Evolutionary conservation across 2,113 vertebrate species (phyloP).

Genomic region (Promerops cafer): DNA sequence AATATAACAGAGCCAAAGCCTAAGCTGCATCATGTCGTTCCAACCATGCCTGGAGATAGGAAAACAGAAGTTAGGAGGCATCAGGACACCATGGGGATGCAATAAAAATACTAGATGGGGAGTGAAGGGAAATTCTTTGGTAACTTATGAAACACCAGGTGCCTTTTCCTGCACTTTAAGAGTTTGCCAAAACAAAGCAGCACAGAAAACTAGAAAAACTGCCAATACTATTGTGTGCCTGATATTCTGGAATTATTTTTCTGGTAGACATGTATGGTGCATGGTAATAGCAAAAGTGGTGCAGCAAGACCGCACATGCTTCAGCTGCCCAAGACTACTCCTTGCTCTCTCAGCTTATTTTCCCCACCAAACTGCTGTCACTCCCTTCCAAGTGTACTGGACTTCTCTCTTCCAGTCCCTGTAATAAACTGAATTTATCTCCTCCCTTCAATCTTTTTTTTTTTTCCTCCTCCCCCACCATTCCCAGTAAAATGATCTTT

Average conservation of each 20-base stretch:
- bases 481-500: slow-evolving; percentile 10
- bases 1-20: background rate
- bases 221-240: background rate
- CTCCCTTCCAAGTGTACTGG: background rate
- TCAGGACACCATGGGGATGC: background rate
- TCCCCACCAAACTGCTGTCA: background rate
- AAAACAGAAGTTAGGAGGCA: background rate
- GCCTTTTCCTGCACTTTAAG: background rate
- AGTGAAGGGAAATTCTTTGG: background rate
- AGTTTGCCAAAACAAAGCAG: background rate
- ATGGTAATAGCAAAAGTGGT: background rate
- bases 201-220: background rate
- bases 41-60: background rate
- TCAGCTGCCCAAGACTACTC: background rate
- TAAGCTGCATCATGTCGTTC: background rate
- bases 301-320: background rate
- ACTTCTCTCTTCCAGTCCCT: background rate
- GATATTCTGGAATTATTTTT: background rate
- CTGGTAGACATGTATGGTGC: background rate
- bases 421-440: background rate
- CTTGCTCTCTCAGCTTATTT: background rate
- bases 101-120: background rate
- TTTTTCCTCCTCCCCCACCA: background rate
- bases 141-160: slow-evolving; percentile 13
- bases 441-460: background rate